Conservation (phyloP, 2,113 vertebrate species). For the Urocynchramus pylzowi region DNA sequence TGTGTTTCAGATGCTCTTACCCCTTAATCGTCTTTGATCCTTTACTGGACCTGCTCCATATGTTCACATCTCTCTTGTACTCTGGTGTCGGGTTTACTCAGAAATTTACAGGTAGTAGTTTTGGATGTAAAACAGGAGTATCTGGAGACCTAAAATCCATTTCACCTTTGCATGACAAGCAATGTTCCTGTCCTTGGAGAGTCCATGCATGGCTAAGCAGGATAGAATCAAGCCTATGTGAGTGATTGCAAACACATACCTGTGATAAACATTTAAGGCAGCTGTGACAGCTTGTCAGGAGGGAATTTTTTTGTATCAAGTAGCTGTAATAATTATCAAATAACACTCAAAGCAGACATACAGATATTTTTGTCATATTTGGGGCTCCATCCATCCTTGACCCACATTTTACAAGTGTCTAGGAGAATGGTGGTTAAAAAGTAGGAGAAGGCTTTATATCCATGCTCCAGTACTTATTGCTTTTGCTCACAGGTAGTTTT, state of each 20-base stretch:
- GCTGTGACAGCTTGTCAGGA: not conserved
- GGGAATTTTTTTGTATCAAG: not conserved
- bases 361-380: not conserved
- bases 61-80: not conserved
- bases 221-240: not conserved
- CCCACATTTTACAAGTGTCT: fast-evolving
- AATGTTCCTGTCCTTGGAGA: not conserved
- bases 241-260: not conserved
- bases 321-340: not conserved
- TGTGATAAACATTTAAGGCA: not conserved
- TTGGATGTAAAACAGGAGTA: not conserved
- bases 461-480: not conserved
- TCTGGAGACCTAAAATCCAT: not conserved
- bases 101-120: not conserved
- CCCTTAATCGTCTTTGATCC: not conserved
- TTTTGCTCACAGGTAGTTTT: not conserved
- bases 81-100: not conserved
- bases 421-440: not conserved
- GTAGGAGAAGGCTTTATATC: not conserved
- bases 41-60: not conserved
- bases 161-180: not conserved
- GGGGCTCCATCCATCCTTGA: not conserved
- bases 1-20: not conserved
- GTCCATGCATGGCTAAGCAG: not conserved
- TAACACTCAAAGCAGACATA: not conserved